A percentile compares a stretch with the other conserved stretches of the same genome.
These are phyloP conservation scores for Daboia siamensis DNA, from an alignment of 2,113 vertebrate genomes.

Conservation along the genomic window DNA sequence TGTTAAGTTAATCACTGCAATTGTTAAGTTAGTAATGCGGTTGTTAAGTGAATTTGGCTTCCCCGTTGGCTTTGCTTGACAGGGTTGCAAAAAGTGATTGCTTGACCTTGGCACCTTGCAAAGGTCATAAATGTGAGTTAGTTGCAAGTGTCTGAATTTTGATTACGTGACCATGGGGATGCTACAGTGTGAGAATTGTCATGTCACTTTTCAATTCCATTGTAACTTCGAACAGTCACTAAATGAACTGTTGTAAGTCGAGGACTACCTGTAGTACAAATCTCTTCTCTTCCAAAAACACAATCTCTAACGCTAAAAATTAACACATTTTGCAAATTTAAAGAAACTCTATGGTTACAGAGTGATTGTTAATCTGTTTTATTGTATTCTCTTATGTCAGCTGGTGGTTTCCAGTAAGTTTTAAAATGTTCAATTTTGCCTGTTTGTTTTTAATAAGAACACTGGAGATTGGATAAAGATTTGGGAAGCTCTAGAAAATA, in stretches of 20 bases:
- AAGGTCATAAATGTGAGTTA: not conserved
- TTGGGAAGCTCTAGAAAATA: conserved; percentile 42
- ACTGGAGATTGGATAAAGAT: conserved; percentile 9
- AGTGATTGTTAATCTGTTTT: conserved; percentile 7
- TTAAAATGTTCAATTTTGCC: not conserved
- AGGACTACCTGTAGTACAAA: conserved; percentile 3
- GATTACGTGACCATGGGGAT: not conserved
- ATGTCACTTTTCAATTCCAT: not conserved
- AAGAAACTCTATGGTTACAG: conserved; percentile 5
- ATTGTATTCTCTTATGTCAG: not conserved
- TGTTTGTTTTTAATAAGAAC: not conserved
- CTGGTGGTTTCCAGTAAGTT: not conserved
- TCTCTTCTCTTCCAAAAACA: not conserved
- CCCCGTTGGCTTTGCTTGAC: not conserved
- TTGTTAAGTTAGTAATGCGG: not conserved
- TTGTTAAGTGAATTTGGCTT: not conserved
- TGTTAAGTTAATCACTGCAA: not conserved
- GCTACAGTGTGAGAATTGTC: not conserved
- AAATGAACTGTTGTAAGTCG: conserved; percentile 6
- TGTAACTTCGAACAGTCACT: not conserved
- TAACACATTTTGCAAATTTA: not conserved
- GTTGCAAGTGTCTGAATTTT: not conserved
- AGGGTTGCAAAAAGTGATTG: not conserved
- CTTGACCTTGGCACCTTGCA: not conserved
- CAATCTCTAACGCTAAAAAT: not conserved